phyloP scores from a whole-genome alignment of 1,140 invertebrate species.

The Drosophila rhopaloa region DNA sequence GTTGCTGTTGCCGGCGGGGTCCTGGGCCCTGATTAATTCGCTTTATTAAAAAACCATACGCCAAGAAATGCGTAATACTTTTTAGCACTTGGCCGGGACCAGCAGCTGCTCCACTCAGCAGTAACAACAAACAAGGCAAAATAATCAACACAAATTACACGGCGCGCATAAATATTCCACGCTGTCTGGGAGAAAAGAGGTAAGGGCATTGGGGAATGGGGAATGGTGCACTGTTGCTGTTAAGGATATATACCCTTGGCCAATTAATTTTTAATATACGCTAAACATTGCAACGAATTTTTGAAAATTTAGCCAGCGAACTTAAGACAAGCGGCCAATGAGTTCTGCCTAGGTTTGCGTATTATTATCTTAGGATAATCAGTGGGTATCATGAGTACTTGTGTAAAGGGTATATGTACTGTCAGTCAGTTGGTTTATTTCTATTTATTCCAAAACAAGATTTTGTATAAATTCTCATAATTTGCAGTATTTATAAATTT shows the following conservation, averaged over 20 bases:
- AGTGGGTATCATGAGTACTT: conserved; percentile 3
- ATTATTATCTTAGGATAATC: conserved; percentile 3
- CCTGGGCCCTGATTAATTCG: conserved; percentile 73
- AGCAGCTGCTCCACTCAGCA: conserved; percentile 33
- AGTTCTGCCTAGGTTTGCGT: conserved; percentile 44
- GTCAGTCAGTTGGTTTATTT: too few species aligned
- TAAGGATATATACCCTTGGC: conserved; percentile 29
- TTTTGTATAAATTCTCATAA: too few species aligned
- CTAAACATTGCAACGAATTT: conserved; percentile 72
- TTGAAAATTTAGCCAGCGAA: conserved; percentile 29
- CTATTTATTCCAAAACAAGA: too few species aligned
- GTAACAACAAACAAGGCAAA: conserved; percentile 58
- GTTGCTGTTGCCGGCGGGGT: conserved; percentile 9
- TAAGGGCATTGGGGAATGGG: conserved; percentile 12
- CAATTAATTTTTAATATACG: conserved; percentile 79
- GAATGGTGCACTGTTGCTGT: conserved; percentile 9
- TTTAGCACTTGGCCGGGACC: conserved; percentile 54
- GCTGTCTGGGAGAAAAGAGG: conserved; percentile 7
- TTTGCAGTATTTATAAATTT: too few species aligned
- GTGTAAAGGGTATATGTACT: background rate
- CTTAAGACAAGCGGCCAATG: conserved; percentile 3
- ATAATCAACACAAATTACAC: conserved; percentile 78
- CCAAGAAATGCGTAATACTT: conserved; percentile 61
- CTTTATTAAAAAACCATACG: conserved; percentile 81
- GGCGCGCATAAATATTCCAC: conserved; percentile 60